A percentile compares a stretch with the other conserved stretches of the same genome.
Evolutionary conservation across 2,888 invertebrate species (phyloP).

Genomic region (Bombylius major): DNA sequence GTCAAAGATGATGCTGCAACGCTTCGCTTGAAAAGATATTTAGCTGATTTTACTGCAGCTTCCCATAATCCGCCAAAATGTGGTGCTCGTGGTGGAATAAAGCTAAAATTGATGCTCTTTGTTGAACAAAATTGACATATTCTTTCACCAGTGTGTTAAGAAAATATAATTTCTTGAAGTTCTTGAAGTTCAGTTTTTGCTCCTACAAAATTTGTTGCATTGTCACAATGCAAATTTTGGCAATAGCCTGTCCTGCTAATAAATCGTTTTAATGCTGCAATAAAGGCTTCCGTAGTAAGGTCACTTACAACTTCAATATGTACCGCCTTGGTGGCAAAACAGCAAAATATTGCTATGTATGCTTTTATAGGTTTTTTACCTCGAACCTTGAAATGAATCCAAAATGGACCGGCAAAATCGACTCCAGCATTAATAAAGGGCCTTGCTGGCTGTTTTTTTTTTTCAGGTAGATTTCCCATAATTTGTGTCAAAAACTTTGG

Average conservation of each 20-base stretch:
- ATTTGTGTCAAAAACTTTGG: conserved; percentile 12
- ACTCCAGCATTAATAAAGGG: conserved; percentile 8
- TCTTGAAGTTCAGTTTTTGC: background rate
- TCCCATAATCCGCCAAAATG: background rate
- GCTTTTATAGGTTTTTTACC: conserved; percentile 4
- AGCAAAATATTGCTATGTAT: conserved; percentile 13
- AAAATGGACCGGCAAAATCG: conserved; percentile 11
- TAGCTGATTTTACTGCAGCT: background rate
- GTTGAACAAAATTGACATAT: background rate
- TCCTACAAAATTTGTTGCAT: conserved; percentile 13
- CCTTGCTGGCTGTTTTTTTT: conserved; percentile 5
- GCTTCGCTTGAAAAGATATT: conserved; percentile 5
- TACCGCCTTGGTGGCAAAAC: conserved; percentile 13
- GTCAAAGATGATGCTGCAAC: conserved; percentile 17
- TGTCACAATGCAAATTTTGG: conserved; percentile 9
- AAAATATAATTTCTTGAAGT: too few relatives aligned
- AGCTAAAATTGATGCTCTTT: background rate
- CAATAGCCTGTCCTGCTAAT: conserved; percentile 9
- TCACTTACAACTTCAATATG: conserved; percentile 12
- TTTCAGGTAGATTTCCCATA: conserved; percentile 13
- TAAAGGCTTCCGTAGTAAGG: conserved; percentile 11
- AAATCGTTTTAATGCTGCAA: conserved; percentile 11
- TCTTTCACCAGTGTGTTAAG: background rate
- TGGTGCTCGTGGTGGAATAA: background rate
- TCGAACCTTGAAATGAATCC: conserved; percentile 1